Conservation (phyloP, 2,113 vertebrate species). For the Scolopax mira region DNA sequence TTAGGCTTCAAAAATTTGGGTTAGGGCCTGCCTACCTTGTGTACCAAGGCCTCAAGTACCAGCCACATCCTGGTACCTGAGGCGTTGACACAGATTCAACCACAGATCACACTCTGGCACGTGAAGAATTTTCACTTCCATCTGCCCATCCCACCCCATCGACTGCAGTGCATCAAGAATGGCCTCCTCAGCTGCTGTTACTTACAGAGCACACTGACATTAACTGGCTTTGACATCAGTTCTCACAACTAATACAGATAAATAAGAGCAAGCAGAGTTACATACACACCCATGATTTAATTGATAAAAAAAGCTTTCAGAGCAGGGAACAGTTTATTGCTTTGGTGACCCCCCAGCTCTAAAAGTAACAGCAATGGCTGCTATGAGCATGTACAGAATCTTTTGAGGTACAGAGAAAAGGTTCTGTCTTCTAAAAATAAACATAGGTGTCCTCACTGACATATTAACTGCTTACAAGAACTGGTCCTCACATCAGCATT, state of each 20-base stretch:
- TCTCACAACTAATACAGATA: background rate
- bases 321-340: background rate
- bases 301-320: background rate
- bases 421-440: background rate
- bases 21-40: background rate
- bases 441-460: accelerated
- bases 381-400: background rate
- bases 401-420: background rate
- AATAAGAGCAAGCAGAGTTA: background rate
- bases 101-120: background rate
- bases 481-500: background rate
- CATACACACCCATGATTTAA: background rate
- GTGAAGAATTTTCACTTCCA: background rate
- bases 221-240: background rate
- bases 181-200: background rate
- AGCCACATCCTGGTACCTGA: background rate
- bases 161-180: background rate
- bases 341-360: background rate
- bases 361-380: background rate
- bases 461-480: background rate
- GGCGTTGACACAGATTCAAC: background rate
- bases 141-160: background rate
- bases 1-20: background rate
- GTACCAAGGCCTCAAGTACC: too few relatives aligned
- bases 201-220: background rate